These are phyloP conservation scores for Entomobrya multifasciata DNA, from an alignment of 2,888 invertebrate species.

Conservation along the genomic window DNA sequence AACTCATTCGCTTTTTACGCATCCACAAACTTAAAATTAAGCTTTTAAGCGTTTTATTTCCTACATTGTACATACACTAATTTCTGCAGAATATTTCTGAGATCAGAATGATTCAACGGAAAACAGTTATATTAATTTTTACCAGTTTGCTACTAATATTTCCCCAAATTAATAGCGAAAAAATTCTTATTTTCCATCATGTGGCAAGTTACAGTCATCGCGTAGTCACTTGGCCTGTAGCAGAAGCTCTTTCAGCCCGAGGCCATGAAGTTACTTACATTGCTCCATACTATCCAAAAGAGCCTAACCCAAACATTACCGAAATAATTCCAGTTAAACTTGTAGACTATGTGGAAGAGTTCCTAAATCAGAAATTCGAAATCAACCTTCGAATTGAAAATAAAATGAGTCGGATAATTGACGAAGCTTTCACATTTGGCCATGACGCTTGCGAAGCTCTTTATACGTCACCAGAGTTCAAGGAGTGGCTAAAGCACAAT, in stretches of 20 bases:
- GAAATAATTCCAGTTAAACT: conserved; percentile 56
- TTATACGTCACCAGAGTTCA: conserved; percentile 23
- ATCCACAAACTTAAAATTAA: no score
- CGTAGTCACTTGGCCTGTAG: no score
- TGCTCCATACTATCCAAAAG: conserved; percentile 53
- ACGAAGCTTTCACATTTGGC: not conserved
- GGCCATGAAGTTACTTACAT: conserved; percentile 74
- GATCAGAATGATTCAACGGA: no score
- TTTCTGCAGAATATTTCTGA: no score
- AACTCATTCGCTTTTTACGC: no score
- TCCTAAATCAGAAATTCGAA: conserved; percentile 47
- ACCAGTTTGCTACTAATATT: no score
- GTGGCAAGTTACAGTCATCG: no score
- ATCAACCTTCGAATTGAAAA: conserved; percentile 36
- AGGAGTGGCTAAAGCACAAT: not conserved
- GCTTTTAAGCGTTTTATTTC: no score
- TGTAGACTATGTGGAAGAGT: not conserved
- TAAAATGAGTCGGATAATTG: not conserved
- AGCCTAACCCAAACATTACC: conserved; percentile 45
- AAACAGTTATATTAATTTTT: no score
- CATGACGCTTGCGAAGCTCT: conserved; percentile 25
- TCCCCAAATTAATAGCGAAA: no score
- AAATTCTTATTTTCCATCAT: conserved; percentile 71
- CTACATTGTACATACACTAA: no score
- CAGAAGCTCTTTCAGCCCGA: conserved; percentile 55